A percentile compares a stretch with the other conserved stretches of the same genome.
These are phyloP conservation scores for Perdita meconis DNA, from an alignment of 2,888 invertebrate species.

Conservation along the genomic window DNA sequence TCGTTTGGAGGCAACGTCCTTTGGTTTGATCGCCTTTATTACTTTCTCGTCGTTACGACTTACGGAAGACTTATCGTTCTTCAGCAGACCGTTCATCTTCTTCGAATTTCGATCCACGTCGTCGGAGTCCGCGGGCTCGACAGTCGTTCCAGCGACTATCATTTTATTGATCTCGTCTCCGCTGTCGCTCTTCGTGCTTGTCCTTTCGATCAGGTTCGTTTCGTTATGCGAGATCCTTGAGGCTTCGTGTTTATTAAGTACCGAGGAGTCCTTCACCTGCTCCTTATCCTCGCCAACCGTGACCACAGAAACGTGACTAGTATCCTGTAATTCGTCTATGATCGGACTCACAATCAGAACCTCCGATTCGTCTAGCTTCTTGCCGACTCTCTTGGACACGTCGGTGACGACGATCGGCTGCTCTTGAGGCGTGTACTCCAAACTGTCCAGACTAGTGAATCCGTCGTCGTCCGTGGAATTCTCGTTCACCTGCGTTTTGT, in stretches of 20 bases:
- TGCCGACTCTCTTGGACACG: slow-evolving; percentile 84
- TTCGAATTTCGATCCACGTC: slow-evolving; percentile 70
- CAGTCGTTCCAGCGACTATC: slow-evolving; percentile 83
- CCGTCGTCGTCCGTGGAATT: slow-evolving; percentile 91
- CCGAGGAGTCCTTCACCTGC: slow-evolving; percentile 90
- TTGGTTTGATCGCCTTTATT: slow-evolving; percentile 73
- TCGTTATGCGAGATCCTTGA: slow-evolving; percentile 79
- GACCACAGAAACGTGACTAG: slow-evolving; percentile 96
- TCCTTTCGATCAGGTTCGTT: slow-evolving; percentile 70
- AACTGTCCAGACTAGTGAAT: slow-evolving; percentile 90
- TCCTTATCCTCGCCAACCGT: slow-evolving; percentile 93
- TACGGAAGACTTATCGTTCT: slow-evolving; percentile 73
- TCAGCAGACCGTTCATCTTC: slow-evolving; percentile 85
- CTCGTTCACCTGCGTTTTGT: slow-evolving; percentile 88
- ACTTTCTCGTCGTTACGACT: slow-evolving; percentile 80
- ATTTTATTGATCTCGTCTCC: slow-evolving; percentile 84
- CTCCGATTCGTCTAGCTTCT: slow-evolving; percentile 94
- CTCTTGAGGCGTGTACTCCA: slow-evolving; percentile 86
- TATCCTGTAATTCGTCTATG: slow-evolving; percentile 87
- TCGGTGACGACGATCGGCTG: slow-evolving; percentile 83
- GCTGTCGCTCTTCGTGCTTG: slow-evolving; percentile 76
- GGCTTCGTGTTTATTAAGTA: slow-evolving; percentile 67
- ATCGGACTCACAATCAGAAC: slow-evolving; percentile 92
- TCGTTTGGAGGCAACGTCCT: slow-evolving; percentile 75
- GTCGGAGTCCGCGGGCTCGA: slow-evolving; percentile 78